Base-by-base conservation (phyloP, 2,888 invertebrate genomes). In the Eubasilissa splendida region DNA sequence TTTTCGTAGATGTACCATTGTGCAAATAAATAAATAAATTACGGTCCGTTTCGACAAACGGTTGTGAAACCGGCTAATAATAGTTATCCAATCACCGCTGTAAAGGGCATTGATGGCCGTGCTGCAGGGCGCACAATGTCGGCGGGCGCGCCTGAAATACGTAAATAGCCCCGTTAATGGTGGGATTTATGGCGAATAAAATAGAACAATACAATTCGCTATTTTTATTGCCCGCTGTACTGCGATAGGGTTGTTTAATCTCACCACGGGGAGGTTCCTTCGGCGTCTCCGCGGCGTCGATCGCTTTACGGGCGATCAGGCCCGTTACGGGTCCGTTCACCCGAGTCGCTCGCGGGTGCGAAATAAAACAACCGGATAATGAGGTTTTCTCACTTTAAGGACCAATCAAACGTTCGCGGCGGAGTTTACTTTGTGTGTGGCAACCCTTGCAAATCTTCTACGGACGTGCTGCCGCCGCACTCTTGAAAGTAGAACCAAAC, bases 291-390 rank as follows among this genome's bases (percentile, higher is more conserved):
- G 63, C 42, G 12, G 22, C 63, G 9, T 12, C 63, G 63, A 63
- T 63, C 33, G 42, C 33, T 63, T 63, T 63, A 63, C 33, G 33
- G 63, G 31, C 63, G 42, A 63, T 63, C 63, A 63, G 42, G 5
- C 33, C 63, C 63, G 14, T 63, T 22, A 63, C 63, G 63, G 33
- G 42, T 33, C 63, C 8, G 11, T 63, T 63, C 63, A 33, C 63
- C 63, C 63, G 4, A 22, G 10, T 60, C 60, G 60, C 60, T 59
- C 2, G 58, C n/a, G 59, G 59, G 63, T 11, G 42, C 42, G 63
- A 33, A 42, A 63, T 63, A 33, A 33, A 63, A 63, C 33, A 63
- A 31, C 10, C 11, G 8, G 63, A 33, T 63, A 63, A 63, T 63
- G 33, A 63, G 63, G 22, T 63, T 63, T 33, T 33, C 63, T 12